Evolutionary conservation across 1,140 invertebrate species (phyloP).

Genomic region (Nasonia giraulti): DNA sequence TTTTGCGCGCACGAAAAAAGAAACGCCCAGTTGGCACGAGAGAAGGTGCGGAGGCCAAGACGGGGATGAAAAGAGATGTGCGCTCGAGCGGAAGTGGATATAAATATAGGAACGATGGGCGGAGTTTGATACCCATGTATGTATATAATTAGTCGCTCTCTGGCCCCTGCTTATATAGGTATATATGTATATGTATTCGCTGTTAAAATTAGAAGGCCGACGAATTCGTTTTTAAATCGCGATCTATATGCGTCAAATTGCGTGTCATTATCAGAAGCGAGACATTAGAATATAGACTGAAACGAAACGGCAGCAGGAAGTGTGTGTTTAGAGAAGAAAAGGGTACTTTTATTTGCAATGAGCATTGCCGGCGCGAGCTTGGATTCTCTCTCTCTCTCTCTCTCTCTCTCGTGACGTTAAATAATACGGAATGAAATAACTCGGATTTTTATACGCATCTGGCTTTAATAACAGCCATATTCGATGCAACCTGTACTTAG

Average conservation of each 20-base stretch:
- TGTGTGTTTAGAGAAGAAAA: background rate
- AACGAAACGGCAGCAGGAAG: background rate
- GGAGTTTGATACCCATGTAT: background rate
- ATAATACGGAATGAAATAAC: background rate
- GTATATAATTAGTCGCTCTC: background rate
- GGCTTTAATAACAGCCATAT: background rate
- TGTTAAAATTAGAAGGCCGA: too few relatives aligned
- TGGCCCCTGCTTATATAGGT: background rate
- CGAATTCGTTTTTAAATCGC: too few relatives aligned
- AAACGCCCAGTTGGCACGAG: slow-evolving; percentile 8
- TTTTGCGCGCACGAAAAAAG: slow-evolving; percentile 53
- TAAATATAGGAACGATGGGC: background rate
- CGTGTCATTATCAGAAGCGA: too few relatives aligned
- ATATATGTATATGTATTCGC: too few relatives aligned
- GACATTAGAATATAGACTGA: too few relatives aligned
- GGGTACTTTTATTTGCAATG: slow-evolving; percentile 14
- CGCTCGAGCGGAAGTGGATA: background rate
- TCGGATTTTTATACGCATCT: background rate
- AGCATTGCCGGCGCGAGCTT: background rate
- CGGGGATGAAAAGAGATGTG: background rate
- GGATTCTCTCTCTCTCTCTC: background rate
- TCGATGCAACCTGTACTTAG: background rate
- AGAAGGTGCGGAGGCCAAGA: background rate
- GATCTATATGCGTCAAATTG: too few relatives aligned
- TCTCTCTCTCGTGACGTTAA: background rate